A percentile compares a stretch with the other conserved stretches of the same genome.
Conservation (phyloP, 2,888 invertebrate species). For the Epinotia nisella region DNA sequence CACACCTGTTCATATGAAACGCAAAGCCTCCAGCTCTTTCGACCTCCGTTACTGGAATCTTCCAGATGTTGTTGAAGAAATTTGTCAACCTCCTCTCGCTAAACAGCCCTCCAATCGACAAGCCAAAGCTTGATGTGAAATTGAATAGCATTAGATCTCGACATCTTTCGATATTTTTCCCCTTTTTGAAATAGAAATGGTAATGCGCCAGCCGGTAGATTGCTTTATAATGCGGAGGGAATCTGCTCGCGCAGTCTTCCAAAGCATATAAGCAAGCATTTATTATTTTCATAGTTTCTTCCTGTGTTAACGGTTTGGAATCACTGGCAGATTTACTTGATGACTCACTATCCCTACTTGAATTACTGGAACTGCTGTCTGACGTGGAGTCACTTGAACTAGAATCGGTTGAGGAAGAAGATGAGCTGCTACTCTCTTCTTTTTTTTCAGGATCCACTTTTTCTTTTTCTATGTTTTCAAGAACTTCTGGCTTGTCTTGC, state of each 20-base stretch:
- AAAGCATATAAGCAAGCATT: constrained; percentile 90
- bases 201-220: constrained; percentile 94
- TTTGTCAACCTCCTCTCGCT: constrained; percentile 93
- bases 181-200: constrained; percentile 89
- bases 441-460: constrained; percentile 51
- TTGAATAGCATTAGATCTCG: constrained; percentile 89
- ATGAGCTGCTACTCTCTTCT: constrained; percentile 72
- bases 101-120: constrained; percentile 92
- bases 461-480: constrained; percentile 56
- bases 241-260: constrained; percentile 92
- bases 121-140: constrained; percentile 87
- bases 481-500: constrained; percentile 48
- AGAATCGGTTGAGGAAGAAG: constrained; percentile 78
- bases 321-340: constrained; percentile 74
- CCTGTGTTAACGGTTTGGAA: constrained; percentile 73
- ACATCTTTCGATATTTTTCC: constrained; percentile 88
- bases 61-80: constrained; percentile 97
- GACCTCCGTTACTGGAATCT: constrained; percentile 94
- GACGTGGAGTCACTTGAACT: constrained; percentile 85
- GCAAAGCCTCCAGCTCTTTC: constrained; percentile 96
- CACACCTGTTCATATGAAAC: constrained; percentile 94
- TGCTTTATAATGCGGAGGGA: constrained; percentile 97
- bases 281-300: constrained; percentile 86
- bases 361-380: constrained; percentile 78
- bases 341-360: constrained; percentile 81